Conservation (phyloP, 2,113 vertebrate species). For the Rhinoptilus africanus region DNA sequence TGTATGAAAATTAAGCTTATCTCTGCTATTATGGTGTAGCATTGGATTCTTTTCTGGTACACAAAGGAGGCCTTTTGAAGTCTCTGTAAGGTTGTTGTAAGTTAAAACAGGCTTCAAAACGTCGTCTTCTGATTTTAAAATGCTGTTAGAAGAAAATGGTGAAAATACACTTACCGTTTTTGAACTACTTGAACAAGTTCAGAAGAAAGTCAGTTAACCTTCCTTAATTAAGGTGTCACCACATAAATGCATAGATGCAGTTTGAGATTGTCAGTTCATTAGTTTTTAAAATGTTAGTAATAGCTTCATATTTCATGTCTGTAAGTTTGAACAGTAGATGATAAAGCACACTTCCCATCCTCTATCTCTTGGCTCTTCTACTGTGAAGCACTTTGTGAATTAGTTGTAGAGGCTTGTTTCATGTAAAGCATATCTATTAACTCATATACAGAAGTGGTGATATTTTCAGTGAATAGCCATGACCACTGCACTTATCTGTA, state of each 20-base stretch:
- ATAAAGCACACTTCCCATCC: neutral
- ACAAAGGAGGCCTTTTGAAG: neutral
- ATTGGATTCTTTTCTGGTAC: neutral
- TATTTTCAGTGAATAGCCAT: neutral
- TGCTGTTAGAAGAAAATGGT: neutral
- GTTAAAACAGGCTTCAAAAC: neutral
- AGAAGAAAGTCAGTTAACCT: neutral
- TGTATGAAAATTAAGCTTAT: neutral
- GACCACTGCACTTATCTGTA: neutral
- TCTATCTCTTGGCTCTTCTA: neutral
- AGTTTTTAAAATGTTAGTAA: neutral
- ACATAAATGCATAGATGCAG: neutral
- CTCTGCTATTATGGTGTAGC: neutral
- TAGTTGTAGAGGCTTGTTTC: neutral
- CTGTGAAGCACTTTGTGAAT: neutral
- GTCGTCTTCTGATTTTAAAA: neutral
- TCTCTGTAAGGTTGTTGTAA: neutral
- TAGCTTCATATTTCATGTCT: neutral
- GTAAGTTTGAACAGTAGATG: neutral
- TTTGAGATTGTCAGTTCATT: neutral
- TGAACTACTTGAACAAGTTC: neutral
- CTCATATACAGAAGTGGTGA: neutral
- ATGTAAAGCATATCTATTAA: neutral
- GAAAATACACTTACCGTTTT: neutral
- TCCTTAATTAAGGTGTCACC: neutral